phyloP scores from a whole-genome alignment of 2,113 vertebrate genomes.

The Sebastes schlegelii region DNA sequence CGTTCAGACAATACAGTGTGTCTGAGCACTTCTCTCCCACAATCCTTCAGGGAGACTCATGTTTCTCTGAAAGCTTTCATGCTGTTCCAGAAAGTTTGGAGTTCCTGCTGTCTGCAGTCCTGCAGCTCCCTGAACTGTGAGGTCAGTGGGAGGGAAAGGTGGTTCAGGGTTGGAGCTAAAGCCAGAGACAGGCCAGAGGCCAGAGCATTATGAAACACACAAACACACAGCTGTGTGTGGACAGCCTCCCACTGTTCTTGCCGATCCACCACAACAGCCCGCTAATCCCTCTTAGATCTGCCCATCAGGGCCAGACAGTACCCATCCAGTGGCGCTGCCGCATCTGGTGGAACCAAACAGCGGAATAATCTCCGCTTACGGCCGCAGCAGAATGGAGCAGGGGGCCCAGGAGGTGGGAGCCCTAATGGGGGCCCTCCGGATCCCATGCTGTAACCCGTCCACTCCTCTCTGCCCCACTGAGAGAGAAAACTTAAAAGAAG shows the following conservation, averaged over 20 bases:
- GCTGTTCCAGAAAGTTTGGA: slow-evolving; percentile 60
- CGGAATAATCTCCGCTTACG: slow-evolving; percentile 73
- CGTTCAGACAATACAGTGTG: slow-evolving; percentile 21
- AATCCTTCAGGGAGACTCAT: slow-evolving; percentile 60
- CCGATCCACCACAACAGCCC: slow-evolving; percentile 72
- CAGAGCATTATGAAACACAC: slow-evolving; percentile 79
- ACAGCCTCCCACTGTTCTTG: slow-evolving; percentile 77
- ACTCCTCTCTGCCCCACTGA: slow-evolving; percentile 6
- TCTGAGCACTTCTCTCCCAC: slow-evolving; percentile 46
- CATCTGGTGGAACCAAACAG: slow-evolving; percentile 77
- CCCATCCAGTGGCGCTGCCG: slow-evolving; percentile 58
- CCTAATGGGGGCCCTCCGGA: slow-evolving; percentile 37
- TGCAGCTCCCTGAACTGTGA: slow-evolving; percentile 62
- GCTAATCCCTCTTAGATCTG: slow-evolving; percentile 81
- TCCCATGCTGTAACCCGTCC: slow-evolving; percentile 5
- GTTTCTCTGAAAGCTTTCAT: slow-evolving; percentile 73
- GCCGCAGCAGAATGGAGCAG: slow-evolving; percentile 51
- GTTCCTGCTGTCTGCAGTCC: slow-evolving; percentile 63
- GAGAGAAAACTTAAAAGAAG: slow-evolving; percentile 27
- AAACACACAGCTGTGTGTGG: slow-evolving; percentile 82
- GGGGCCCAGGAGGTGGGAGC: slow-evolving; percentile 41
- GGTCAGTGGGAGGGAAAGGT: slow-evolving; percentile 72
- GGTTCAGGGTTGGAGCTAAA: slow-evolving; percentile 59
- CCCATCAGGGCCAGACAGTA: slow-evolving; percentile 68
- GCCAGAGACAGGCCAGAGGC: slow-evolving; percentile 70